phyloP scores from a whole-genome alignment of 1,140 invertebrate species.

The Lepidurus apus region DNA sequence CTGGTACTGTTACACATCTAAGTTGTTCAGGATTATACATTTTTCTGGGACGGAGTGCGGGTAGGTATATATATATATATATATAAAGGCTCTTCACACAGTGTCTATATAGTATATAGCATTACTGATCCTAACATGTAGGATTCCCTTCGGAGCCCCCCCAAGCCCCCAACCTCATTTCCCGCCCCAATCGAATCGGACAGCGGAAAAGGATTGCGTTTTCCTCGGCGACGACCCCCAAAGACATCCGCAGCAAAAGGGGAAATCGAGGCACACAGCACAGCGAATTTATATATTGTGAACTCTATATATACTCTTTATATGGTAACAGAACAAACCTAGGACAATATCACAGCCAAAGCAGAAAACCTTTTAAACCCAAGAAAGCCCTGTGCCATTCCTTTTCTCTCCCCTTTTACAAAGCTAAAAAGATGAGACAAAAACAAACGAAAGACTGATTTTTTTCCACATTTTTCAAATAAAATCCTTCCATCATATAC shows the following conservation, averaged over 20 bases:
- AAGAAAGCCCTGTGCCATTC: too few species aligned
- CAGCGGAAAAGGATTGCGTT: constrained; percentile 21
- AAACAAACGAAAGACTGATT: too few species aligned
- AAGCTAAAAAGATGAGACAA: too few species aligned
- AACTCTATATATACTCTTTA: neutral
- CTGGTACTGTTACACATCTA: too few species aligned
- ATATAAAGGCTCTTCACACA: neutral
- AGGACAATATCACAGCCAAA: neutral
- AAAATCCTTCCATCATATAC: too few species aligned
- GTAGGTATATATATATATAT: neutral
- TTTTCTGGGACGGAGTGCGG: too few species aligned
- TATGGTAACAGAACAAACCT: neutral
- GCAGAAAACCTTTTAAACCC: too few species aligned
- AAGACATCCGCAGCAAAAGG: neutral
- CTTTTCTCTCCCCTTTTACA: too few species aligned
- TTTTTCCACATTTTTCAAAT: too few species aligned
- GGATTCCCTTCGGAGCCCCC: constrained; percentile 17
- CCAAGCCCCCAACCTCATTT: constrained; percentile 20
- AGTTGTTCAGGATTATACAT: too few species aligned
- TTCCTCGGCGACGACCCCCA: constrained; percentile 16
- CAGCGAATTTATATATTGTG: constrained; percentile 6
- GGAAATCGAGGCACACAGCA: constrained; percentile 7
- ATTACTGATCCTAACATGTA: neutral
- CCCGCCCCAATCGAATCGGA: constrained; percentile 20
- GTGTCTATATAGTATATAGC: neutral